These are phyloP conservation scores for Sus scrofa DNA, from an alignment of 2,113 vertebrate genomes.

Conservation along the genomic window DNA sequence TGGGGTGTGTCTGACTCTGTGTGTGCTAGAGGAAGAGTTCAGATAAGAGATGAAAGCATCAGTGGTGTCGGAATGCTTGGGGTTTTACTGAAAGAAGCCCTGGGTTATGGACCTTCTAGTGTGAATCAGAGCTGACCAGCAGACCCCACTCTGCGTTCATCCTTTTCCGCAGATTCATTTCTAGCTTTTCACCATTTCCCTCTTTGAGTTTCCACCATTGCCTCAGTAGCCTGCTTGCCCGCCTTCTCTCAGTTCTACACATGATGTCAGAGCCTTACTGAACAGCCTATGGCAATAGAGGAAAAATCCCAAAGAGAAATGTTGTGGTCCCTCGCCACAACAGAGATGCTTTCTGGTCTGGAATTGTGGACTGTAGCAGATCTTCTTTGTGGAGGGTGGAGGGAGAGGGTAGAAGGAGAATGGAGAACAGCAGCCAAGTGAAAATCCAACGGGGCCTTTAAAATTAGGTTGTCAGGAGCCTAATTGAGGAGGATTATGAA, in stretches of 20 bases:
- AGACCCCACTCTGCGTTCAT: neutral
- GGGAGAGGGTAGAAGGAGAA: neutral
- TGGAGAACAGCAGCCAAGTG: neutral
- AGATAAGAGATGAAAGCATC: neutral
- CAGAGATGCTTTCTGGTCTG: neutral
- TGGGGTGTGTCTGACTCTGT: neutral
- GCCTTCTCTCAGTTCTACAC: neutral
- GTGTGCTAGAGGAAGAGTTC: neutral
- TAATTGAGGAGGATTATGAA: conserved; percentile 55
- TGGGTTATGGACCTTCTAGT: neutral
- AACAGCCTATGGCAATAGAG: neutral
- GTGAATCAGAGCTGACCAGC: neutral
- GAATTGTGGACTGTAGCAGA: fast-evolving
- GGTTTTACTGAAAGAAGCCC: neutral
- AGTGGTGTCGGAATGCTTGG: neutral
- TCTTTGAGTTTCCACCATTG: neutral
- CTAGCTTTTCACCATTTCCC: neutral
- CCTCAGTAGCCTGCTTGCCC: neutral
- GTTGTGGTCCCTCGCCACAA: neutral
- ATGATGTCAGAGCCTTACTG: neutral
- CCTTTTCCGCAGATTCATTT: neutral
- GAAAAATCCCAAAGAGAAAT: neutral
- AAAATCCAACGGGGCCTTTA: conserved; percentile 46
- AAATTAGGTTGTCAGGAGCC: conserved; percentile 42
- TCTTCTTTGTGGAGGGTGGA: neutral